Conservation (phyloP, 2,797 vertebrate species). For the Lagocephalus sceleratus region DNA sequence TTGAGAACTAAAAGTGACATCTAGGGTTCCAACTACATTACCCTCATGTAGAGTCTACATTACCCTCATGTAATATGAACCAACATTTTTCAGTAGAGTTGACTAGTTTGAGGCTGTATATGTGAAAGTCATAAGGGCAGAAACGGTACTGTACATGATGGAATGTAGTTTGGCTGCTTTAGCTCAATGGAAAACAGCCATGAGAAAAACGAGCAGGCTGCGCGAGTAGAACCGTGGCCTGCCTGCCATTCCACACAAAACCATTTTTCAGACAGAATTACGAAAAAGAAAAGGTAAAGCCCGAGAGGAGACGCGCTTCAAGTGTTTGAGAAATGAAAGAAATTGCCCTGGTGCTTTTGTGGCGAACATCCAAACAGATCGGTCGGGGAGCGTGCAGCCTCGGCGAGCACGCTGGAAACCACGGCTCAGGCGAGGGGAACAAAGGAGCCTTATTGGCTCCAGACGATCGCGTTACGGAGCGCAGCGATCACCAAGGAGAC, state of each 20-base stretch:
- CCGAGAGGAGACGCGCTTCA: neutral
- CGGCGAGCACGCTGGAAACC: conserved; percentile 18
- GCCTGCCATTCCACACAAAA: conserved; percentile 8
- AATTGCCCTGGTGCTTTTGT: neutral
- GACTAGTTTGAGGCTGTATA: neutral
- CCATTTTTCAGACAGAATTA: neutral
- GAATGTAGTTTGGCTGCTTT: conserved; percentile 68
- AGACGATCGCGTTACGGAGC: conserved; percentile 28
- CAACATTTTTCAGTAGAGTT: conserved; percentile 1
- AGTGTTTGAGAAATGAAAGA: neutral
- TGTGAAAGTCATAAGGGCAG: conserved; percentile 26
- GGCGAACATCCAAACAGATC: conserved; percentile 21
- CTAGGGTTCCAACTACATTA: neutral
- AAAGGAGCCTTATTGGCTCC: conserved; percentile 8
- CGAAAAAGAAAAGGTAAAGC: neutral
- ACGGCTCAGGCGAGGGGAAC: conserved; percentile 19
- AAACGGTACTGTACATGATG: conserved; percentile 19
- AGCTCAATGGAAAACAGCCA: conserved; percentile 17
- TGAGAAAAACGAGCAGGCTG: conserved; percentile 18
- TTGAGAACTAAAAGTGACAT: neutral
- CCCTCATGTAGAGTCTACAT: neutral
- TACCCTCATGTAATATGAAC: conserved; percentile 8
- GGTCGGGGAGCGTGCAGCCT: conserved; percentile 16
- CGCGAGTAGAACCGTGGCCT: conserved; percentile 18
- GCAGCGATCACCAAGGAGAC: conserved; percentile 5